phyloP scores from a whole-genome alignment of 2,797 vertebrate species.

The Mallotus villosus region DNA sequence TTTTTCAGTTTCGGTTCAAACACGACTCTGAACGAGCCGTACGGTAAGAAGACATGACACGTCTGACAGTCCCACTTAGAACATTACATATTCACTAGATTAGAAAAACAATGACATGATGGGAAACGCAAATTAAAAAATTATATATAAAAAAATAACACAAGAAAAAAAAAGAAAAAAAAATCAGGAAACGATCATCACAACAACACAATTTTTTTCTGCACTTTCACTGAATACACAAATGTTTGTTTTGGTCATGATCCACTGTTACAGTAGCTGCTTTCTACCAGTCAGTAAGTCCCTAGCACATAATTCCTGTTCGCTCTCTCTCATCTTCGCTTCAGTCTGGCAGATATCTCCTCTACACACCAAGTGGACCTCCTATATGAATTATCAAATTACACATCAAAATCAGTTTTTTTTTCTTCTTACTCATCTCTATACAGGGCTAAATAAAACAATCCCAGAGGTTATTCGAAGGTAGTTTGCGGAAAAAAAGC shows the following conservation, averaged over 20 bases:
- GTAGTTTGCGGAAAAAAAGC: conserved; percentile 91
- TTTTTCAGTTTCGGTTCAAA: conserved; percentile 91
- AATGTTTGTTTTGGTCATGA: conserved; percentile 95
- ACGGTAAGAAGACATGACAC: conserved; percentile 82
- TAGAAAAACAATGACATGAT: conserved; percentile 79
- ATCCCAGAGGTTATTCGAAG: conserved; percentile 99
- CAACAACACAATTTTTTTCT: conserved; percentile 89
- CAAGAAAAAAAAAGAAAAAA: conserved; percentile 51
- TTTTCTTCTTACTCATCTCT: conserved; percentile 79
- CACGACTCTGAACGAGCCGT: conserved; percentile 77
- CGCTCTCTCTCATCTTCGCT: conserved; percentile 48
- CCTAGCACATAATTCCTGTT: conserved; percentile 49
- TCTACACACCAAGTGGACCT: conserved; percentile 81
- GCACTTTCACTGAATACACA: conserved; percentile 95
- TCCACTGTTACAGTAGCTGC: conserved; percentile 89
- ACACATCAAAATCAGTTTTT: conserved; percentile 78
- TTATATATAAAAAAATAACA: conserved; percentile 49
- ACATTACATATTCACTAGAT: conserved; percentile 91
- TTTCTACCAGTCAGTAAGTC: conserved; percentile 77
- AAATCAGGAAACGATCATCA: conserved; percentile 71
- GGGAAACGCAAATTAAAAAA: conserved; percentile 61
- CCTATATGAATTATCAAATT: conserved; percentile 76
- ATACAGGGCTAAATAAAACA: conserved; percentile 95
- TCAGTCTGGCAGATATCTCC: conserved; percentile 77
- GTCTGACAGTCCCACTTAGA: conserved; percentile 85